Conservation (phyloP, 2,113 vertebrate species). For the Mixornis gularis region DNA sequence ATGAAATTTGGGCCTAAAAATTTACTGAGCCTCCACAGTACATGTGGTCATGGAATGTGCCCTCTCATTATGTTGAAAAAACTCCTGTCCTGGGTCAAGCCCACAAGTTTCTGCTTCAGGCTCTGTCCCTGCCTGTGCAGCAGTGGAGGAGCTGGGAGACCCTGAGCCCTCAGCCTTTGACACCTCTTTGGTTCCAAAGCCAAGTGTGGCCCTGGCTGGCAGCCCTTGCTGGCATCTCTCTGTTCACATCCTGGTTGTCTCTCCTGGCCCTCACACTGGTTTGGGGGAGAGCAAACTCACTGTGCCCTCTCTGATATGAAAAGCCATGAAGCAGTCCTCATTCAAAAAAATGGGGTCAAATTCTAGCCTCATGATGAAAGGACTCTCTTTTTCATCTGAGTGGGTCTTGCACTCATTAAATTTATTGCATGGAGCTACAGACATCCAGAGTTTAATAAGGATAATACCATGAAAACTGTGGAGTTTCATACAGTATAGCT, state of each 20-base stretch:
- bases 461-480: background rate
- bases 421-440: background rate
- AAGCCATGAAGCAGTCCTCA: background rate
- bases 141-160: background rate
- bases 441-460: background rate
- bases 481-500: background rate
- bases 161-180: background rate
- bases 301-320: background rate
- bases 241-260: background rate
- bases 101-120: background rate
- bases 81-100: background rate
- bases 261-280: accelerated
- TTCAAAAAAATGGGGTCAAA: background rate
- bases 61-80: background rate
- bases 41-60: background rate
- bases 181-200: background rate
- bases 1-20: background rate
- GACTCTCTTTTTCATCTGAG: background rate
- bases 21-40: accelerated
- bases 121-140: background rate
- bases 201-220: background rate
- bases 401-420: background rate
- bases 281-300: background rate
- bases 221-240: background rate
- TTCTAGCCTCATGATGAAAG: background rate